These are phyloP conservation scores for Parelbella ahira DNA, from an alignment of 2,888 invertebrate genomes.

Conservation along the genomic window DNA sequence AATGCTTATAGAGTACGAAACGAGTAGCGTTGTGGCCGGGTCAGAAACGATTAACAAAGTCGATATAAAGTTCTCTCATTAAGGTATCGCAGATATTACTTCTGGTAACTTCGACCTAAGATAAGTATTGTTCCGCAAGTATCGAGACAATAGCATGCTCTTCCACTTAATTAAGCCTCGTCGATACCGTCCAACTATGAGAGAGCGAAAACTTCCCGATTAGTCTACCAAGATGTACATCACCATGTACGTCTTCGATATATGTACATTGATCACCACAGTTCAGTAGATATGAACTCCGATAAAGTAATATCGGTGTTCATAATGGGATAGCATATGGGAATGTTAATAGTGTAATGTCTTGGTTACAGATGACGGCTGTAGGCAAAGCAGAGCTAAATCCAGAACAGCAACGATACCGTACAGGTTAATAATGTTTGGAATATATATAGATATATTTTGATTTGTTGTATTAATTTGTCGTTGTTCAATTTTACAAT, in stretches of 20 bases:
- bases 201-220: conserved; percentile 54
- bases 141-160: conserved; percentile 71
- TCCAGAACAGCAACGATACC: conserved; percentile 77
- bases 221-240: conserved; percentile 51
- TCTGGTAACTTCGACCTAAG: conserved; percentile 68
- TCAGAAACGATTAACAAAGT: conserved; percentile 72
- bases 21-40: conserved; percentile 46
- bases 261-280: too few relatives aligned
- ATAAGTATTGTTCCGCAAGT: conserved; percentile 76
- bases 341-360: conserved; percentile 38
- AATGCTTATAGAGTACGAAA: conserved; percentile 28
- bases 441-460: conserved; percentile 22
- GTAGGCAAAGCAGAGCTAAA: conserved; percentile 80
- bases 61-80: conserved; percentile 78
- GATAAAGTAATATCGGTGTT: too few relatives aligned
- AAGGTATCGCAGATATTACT: conserved; percentile 78
- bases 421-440: conserved; percentile 66
- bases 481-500: too few relatives aligned
- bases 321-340: too few relatives aligned
- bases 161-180: conserved; percentile 72
- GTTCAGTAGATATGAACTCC: conserved; percentile 14
- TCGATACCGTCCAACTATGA: conserved; percentile 55
- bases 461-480: too few relatives aligned
- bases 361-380: conserved; percentile 78
- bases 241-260: too few relatives aligned